Evolutionary conservation across 2,888 invertebrate genomes (phyloP), one percentile per base, ranked within the genome.

Genomic region (Euzophera pinguis): DNA sequence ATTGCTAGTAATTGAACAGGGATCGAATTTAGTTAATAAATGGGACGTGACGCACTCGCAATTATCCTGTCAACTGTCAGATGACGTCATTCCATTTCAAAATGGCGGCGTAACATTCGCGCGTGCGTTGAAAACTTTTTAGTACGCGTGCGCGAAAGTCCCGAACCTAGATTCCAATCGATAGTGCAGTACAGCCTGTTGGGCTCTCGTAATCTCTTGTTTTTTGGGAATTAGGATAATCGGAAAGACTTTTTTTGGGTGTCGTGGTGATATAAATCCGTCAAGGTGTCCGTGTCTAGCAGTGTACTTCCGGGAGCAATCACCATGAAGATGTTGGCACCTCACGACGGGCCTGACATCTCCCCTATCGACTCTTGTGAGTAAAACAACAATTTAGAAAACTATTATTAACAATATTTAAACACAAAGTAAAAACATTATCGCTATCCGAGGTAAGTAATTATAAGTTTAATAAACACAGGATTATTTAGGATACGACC

Each of bases 261-360:
- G 62, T 60, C 59, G 59, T 63, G 63, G 78, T 71, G 65, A 63
- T 61, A 56, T 45, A 72, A 82, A 73, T 60, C 59, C 70, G 71
- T 63, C 84, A 89, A 77, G 71, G 88, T 89, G 89, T 89, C 89
- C 71, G 82, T 88, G 54, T 78, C 83, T 62, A 85, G 84, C 64
- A 87, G 87, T 75, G 82, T 87, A 2, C 66, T 88, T 9, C 85
- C 81, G 7, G 88, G 86, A 47, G 86, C 84, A 56, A 86, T 89
- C 75, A 82, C 76, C 8, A 83, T 83, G 83, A 90, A 86, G 83
- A 91, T 92, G 84, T 77, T 90, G 62, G 91, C 75, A 49, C 73
- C 79, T 0, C 78, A 90, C 60, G 92, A 93, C 61, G 93, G 92
- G 39, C 92, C 92, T 0, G 88, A 92, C 64, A 92, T 93, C 62